phyloP scores from a whole-genome alignment of 2,113 vertebrate genomes.

The Numenius arquata region DNA sequence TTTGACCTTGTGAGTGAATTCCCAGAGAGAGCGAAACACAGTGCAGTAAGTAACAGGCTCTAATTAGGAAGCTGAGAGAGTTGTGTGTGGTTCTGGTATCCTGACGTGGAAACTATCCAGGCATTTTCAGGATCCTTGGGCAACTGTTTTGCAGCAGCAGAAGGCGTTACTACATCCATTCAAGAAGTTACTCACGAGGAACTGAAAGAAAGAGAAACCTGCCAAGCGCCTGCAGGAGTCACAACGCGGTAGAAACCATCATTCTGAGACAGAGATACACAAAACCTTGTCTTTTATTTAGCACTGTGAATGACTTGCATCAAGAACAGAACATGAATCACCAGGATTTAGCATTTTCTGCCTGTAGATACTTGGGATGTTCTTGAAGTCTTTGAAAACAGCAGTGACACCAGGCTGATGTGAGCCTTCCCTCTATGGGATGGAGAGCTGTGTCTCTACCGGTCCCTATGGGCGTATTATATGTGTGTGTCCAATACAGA shows the following conservation, averaged over 20 bases:
- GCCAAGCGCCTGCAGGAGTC: neutral
- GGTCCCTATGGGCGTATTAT: fast-evolving
- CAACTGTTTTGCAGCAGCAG: neutral
- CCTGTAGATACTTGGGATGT: neutral
- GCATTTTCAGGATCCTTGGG: neutral
- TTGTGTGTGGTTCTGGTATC: neutral
- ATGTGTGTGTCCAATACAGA: neutral
- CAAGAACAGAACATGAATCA: neutral
- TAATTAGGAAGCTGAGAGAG: constrained; percentile 1
- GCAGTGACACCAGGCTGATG: neutral
- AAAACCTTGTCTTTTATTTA: neutral
- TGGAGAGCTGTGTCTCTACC: neutral
- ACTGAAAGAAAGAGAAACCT: neutral
- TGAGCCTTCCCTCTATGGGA: neutral
- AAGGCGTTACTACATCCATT: neutral
- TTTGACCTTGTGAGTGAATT: constrained; percentile 27
- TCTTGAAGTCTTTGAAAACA: neutral
- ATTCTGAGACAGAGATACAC: neutral
- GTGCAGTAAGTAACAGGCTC: neutral
- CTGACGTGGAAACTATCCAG: neutral
- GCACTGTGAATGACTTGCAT: neutral
- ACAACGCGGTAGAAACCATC: neutral
- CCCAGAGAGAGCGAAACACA: neutral
- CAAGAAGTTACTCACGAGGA: neutral
- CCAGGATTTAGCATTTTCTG: neutral